phyloP scores from a whole-genome alignment of 1,140 invertebrate genomes.

The Neuroterus valhalla region DNA sequence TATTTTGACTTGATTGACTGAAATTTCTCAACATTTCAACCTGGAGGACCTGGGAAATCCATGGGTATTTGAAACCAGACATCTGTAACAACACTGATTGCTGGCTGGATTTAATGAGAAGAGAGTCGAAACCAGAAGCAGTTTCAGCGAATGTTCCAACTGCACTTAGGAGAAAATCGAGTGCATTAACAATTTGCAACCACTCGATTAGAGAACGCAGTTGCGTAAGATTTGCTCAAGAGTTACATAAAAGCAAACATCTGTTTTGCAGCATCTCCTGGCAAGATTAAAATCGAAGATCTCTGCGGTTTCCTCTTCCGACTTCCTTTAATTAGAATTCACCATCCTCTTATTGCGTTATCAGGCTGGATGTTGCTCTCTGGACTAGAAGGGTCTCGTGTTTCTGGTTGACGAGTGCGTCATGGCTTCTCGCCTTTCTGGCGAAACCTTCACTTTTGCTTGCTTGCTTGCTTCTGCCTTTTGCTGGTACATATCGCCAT shows the following conservation, averaged over 20 bases:
- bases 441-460: constrained; percentile 57
- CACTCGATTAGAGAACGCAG: constrained; percentile 4
- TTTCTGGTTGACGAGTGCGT: constrained; percentile 19
- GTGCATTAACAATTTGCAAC: not conserved
- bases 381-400: constrained; percentile 1
- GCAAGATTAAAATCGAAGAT: not conserved
- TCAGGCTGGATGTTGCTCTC: not conserved
- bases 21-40: too few relatives aligned
- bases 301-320: constrained; percentile 21
- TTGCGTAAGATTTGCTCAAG: not conserved
- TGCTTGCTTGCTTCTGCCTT: too few relatives aligned
- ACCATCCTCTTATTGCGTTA: not conserved
- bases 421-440: constrained; percentile 29
- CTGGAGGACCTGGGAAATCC: too few relatives aligned
- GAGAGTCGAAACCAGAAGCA: too few relatives aligned
- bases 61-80: too few relatives aligned
- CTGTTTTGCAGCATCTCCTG: constrained; percentile 18
- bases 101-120: too few relatives aligned
- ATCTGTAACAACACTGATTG: too few relatives aligned
- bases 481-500: not conserved
- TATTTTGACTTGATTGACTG: too few relatives aligned
- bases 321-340: constrained; percentile 17
- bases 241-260: constrained; percentile 9
- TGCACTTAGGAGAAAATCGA: constrained; percentile 6
- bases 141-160: not conserved